Evolutionary conservation across 2,888 invertebrate species (phyloP).

Genomic region (Sthenelais limicola): DNA sequence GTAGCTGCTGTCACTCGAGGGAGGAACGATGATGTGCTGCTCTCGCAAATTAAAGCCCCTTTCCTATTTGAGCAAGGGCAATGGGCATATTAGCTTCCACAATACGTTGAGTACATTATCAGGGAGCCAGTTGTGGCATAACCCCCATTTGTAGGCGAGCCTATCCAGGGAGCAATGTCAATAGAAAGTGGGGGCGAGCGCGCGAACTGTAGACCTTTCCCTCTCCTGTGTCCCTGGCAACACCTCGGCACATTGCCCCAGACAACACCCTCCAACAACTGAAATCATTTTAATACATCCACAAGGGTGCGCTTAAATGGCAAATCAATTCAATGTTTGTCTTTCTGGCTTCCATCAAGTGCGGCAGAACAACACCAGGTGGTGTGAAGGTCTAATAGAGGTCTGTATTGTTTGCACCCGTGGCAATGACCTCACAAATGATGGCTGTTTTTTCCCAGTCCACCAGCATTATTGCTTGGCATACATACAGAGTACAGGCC

Average conservation of each 20-base stretch:
- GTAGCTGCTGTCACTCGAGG: slow-evolving; percentile 22
- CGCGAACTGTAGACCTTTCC: not conserved
- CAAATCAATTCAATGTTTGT: not conserved
- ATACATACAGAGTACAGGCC: no score
- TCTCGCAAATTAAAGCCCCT: not conserved
- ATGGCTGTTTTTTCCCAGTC: no score
- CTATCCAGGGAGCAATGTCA: not conserved
- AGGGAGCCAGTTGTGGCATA: slow-evolving; percentile 14
- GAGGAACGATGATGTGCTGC: not conserved
- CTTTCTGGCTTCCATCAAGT: slow-evolving; percentile 14
- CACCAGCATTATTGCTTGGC: no score
- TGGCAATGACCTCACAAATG: not conserved
- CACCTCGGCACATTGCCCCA: not conserved
- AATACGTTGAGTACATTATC: slow-evolving; percentile 32
- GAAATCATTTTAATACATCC: slow-evolving; percentile 34
- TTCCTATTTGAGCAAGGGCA: not conserved
- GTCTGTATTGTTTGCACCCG: slow-evolving; percentile 28
- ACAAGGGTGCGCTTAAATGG: not conserved
- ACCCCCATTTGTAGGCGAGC: slow-evolving; percentile 31
- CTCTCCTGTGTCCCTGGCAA: not conserved
- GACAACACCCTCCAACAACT: not conserved
- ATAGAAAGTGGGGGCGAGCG: not conserved
- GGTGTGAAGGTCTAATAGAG: slow-evolving; percentile 29
- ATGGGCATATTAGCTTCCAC: slow-evolving; percentile 24
- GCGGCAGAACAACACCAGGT: not conserved